Evolutionary conservation across 1,140 invertebrate genomes (phyloP).

Genomic region (Alviniconcha marisindica): DNA sequence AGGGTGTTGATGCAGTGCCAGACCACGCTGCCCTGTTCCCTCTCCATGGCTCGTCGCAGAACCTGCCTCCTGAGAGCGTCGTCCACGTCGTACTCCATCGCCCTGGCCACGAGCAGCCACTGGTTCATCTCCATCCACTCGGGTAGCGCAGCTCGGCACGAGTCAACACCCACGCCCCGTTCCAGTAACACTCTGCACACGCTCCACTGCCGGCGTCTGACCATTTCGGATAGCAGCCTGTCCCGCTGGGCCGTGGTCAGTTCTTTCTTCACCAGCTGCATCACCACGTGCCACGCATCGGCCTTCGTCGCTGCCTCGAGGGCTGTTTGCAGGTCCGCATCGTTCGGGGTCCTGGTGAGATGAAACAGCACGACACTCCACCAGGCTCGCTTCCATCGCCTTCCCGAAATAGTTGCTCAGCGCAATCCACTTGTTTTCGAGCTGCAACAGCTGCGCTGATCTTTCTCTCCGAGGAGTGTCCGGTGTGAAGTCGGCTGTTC

Average conservation of each 20-base stretch:
- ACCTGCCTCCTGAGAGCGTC: background rate
- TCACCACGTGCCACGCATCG: background rate
- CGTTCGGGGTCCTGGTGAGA: background rate
- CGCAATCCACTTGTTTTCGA: background rate
- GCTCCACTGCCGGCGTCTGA: background rate
- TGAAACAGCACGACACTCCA: background rate
- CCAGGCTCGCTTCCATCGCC: background rate
- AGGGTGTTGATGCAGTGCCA: background rate
- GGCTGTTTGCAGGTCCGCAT: background rate
- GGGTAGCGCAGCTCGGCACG: background rate
- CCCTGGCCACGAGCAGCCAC: constrained; percentile 5
- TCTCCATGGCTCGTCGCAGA: background rate
- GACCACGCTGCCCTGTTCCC: background rate
- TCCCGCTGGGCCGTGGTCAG: background rate
- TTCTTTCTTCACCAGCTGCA: background rate
- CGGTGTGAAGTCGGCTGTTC: background rate
- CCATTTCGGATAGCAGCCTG: background rate
- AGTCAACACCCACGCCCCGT: background rate
- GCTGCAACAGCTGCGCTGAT: background rate
- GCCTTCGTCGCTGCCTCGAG: background rate
- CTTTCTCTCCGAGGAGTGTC: background rate
- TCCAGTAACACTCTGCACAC: constrained; percentile 8
- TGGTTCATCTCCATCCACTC: background rate
- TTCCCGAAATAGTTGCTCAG: background rate
- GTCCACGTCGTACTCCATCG: background rate